Evolutionary conservation across 1,140 invertebrate genomes (phyloP).

Genomic region (Macrocentrus cingulum): DNA sequence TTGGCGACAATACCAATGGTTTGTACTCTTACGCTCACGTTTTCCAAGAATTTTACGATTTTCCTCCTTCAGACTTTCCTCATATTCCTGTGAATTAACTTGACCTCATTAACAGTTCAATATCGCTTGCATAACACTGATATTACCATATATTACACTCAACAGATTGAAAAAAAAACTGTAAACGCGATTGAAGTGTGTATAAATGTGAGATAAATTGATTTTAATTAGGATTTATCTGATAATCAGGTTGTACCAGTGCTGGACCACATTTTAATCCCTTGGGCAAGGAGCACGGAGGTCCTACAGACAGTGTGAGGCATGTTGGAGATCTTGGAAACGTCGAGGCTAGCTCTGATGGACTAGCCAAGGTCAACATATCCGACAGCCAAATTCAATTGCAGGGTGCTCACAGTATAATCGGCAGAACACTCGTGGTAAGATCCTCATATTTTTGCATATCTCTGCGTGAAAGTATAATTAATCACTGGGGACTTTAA

Average conservation of each 20-base stretch:
- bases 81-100: too few relatives aligned
- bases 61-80: not conserved
- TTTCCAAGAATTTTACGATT: not conserved
- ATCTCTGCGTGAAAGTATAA: too few relatives aligned
- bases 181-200: too few relatives aligned
- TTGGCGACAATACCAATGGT: slow-evolving; percentile 89
- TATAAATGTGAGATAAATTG: too few relatives aligned
- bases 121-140: slow-evolving; percentile 3
- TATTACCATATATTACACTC: too few relatives aligned
- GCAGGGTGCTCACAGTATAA: slow-evolving; percentile 74
- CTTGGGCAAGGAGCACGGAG: slow-evolving; percentile 80
- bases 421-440: slow-evolving; percentile 88
- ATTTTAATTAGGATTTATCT: not conserved
- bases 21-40: not conserved
- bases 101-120: not conserved
- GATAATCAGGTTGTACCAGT: slow-evolving; percentile 5
- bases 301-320: slow-evolving; percentile 69
- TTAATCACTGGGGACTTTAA: too few relatives aligned
- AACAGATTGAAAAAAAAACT: slow-evolving; percentile 1
- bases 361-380: slow-evolving; percentile 78
- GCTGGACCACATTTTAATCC: slow-evolving; percentile 96
- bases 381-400: slow-evolving; percentile 75
- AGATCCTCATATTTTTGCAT: slow-evolving; percentile 27
- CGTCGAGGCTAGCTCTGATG: slow-evolving; percentile 71
- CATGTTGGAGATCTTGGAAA: slow-evolving; percentile 95